Evolutionary conservation across 2,113 vertebrate species (phyloP).

Genomic region (Colistium nudipinnis): DNA sequence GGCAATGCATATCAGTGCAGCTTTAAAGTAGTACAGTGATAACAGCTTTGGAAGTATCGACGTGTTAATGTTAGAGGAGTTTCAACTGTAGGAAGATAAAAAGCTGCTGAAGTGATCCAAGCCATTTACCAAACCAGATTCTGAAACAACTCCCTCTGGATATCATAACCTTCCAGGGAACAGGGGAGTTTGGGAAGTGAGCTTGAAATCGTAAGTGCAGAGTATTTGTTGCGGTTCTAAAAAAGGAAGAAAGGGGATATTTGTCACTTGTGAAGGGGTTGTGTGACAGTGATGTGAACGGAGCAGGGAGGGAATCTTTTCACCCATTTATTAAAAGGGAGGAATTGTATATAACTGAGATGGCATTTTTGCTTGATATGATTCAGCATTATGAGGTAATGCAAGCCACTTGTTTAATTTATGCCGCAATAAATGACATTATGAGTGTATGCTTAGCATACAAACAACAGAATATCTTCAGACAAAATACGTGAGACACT

Average conservation of each 20-base stretch:
- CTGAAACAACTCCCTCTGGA: conserved; percentile 24
- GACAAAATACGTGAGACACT: too few relatives aligned
- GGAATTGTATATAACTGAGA: background rate
- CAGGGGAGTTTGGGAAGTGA: conserved; percentile 18
- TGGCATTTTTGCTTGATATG: background rate
- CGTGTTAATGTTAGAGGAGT: conserved; percentile 55
- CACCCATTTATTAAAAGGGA: background rate
- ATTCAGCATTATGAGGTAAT: background rate
- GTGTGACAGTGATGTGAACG: background rate
- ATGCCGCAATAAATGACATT: background rate
- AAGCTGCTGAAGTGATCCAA: conserved; percentile 51
- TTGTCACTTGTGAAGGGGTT: background rate
- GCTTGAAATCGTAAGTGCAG: conserved; percentile 24
- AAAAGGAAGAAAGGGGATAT: background rate
- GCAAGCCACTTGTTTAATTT: background rate
- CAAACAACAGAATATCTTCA: too few relatives aligned
- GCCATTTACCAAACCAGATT: conserved; percentile 35
- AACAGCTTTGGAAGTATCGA: conserved; percentile 43
- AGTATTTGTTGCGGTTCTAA: conserved; percentile 18
- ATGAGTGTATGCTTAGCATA: background rate
- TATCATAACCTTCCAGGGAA: conserved; percentile 28
- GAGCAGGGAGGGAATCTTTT: background rate
- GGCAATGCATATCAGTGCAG: conserved; percentile 52
- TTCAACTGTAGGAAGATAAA: conserved; percentile 61
- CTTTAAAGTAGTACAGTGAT: conserved; percentile 64